Conservation (phyloP, 2,888 invertebrate species). For the Platynereis dumerilii region DNA sequence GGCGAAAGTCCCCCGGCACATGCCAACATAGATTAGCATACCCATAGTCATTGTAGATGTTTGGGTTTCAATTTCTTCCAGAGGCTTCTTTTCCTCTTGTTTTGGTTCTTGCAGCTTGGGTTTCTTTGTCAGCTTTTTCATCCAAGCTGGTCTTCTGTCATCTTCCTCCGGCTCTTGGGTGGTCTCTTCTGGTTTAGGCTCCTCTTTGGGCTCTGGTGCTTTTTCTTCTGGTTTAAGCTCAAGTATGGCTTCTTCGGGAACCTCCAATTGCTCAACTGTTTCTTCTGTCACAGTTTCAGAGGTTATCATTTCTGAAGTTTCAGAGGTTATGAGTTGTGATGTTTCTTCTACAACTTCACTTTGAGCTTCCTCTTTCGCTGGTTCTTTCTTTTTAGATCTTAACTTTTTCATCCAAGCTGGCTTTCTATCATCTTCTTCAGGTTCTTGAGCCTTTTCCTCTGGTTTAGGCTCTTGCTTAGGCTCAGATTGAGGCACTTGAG, state of each 20-base stretch:
- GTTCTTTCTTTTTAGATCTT: conserved; percentile 2
- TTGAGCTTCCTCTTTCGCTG: background rate
- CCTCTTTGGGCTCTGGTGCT: background rate
- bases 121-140: background rate
- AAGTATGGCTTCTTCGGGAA: background rate
- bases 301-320: no score
- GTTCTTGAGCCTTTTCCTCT: background rate
- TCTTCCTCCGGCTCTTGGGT: background rate
- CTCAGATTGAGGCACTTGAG: background rate
- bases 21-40: no score
- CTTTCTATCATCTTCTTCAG: background rate
- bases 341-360: no score
- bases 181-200: background rate
- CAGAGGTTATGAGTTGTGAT: no score
- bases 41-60: no score
- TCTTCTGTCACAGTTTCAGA: no score
- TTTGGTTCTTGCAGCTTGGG: background rate
- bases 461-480: background rate
- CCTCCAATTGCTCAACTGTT: background rate
- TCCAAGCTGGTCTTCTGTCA: background rate
- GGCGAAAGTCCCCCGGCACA: no score
- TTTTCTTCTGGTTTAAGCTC: no score
- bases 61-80: no score
- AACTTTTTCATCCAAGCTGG: background rate
- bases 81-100: background rate